Conservation (phyloP, 2,113 vertebrate species). For the Aegotheles bennettii region DNA sequence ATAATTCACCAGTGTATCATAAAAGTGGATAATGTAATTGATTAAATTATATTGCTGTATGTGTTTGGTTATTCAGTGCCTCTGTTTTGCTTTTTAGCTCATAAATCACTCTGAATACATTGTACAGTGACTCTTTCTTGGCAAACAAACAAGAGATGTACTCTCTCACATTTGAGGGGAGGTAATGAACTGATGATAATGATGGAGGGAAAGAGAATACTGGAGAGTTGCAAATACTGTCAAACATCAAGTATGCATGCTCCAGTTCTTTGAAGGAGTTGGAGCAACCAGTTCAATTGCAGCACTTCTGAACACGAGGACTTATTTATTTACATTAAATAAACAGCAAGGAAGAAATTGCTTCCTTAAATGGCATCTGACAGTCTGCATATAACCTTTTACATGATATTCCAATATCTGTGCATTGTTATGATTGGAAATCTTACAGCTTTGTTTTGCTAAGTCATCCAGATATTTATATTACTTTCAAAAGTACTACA, state of each 20-base stretch:
- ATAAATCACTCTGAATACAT: constrained; percentile 20
- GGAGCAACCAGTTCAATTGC: background rate
- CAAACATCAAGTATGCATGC: background rate
- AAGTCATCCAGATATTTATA: background rate
- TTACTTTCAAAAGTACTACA: background rate
- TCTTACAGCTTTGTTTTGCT: background rate
- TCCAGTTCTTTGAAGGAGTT: background rate
- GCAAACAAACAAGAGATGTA: background rate
- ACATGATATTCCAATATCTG: background rate
- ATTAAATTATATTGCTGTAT: constrained; percentile 44
- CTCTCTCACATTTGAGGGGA: background rate
- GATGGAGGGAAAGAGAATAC: background rate
- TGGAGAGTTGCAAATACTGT: background rate
- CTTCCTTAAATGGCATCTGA: background rate
- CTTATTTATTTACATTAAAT: background rate
- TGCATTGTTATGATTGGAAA: background rate
- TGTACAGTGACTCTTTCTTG: constrained; percentile 23
- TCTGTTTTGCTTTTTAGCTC: constrained; percentile 35
- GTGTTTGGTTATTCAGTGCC: constrained; percentile 21
- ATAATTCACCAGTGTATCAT: constrained; percentile 44
- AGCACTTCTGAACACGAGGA: background rate
- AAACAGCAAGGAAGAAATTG: background rate
- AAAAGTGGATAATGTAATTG: constrained; percentile 43
- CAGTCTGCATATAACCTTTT: background rate
- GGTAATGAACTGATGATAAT: background rate